Base-by-base conservation (phyloP, 1,140 invertebrate genomes). In the Phortica variegata region DNA sequence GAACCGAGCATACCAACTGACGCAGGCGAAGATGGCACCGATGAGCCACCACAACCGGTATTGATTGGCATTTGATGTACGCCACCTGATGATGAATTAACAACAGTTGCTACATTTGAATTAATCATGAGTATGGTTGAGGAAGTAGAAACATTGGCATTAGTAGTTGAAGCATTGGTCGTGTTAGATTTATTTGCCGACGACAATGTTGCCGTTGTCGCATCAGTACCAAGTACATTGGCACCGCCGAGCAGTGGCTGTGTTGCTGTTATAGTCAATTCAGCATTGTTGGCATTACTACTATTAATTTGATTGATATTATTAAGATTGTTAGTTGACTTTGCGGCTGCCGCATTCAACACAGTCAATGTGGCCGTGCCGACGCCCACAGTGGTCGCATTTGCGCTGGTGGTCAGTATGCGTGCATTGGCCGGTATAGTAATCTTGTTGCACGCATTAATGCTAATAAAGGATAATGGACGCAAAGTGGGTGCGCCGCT, bases 401-500 rank as follows among this genome's bases (percentile, higher is more conserved):
- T 10, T 36, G 43, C 15, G 34, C 19, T 34, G 13, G 49, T 34
- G 47, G 62, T 71, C 43, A 73, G 44, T 9, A 73, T 68, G 33
- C 70, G 70, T 10, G 71, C 68, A 48, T 74, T 74, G 26, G 63
- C 61, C 21, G 71, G 63, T 37, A 74, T 32, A 0, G 71, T 65
- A 23, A 73, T 73, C 38, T 73, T 73, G 36, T 73, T 73, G 36
- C 68, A 65, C 12, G 68, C 65, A 52, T 72, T 72, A 40, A 72
- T 69, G 52, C 68, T 72, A 8, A 72, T 72, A 21, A 72, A 69
- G 13, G 68, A 72, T 23, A 72, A 43, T 8, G 68, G 68, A 15
- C 68, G 60, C 21, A 71, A 42, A 16, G 60, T 49, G 9, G 47
- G 9, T 6, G 29, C 12, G 10, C n/a, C n/a, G n/a, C 41, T 21